Evolutionary conservation across 2,797 vertebrate genomes (phyloP).

Genomic region (Dipus sagitta): DNA sequence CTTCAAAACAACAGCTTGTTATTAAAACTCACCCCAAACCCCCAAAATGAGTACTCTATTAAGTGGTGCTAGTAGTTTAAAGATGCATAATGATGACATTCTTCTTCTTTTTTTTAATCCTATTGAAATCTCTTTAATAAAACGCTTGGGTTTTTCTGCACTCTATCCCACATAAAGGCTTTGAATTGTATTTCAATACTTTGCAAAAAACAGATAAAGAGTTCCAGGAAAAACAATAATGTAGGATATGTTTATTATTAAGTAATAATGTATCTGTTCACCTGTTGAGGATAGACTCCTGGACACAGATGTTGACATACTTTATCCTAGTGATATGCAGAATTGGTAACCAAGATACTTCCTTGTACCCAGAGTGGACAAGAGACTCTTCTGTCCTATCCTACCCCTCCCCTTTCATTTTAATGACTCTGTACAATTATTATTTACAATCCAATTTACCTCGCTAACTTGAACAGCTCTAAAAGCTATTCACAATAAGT

Average conservation of each 20-base stretch:
- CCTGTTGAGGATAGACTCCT: background rate
- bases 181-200: background rate
- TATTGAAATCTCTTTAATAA: constrained; percentile 49
- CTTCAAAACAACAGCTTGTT: constrained; percentile 69
- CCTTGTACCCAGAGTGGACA: background rate
- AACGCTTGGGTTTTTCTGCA: background rate
- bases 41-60: constrained; percentile 60
- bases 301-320: background rate
- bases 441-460: constrained; percentile 60
- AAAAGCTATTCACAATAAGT: constrained; percentile 17
- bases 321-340: background rate
- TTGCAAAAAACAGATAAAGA: constrained; percentile 6
- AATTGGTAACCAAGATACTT: background rate
- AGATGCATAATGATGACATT: background rate
- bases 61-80: constrained; percentile 46
- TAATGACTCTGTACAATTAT: background rate
- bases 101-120: background rate
- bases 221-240: background rate
- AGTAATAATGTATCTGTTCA: background rate
- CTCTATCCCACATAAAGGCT: background rate
- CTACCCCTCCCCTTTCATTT: background rate
- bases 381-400: background rate
- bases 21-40: constrained; percentile 68
- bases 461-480: background rate
- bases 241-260: background rate